Evolutionary conservation across 2,888 invertebrate genomes (phyloP).

Genomic region (Prosapia bicincta): DNA sequence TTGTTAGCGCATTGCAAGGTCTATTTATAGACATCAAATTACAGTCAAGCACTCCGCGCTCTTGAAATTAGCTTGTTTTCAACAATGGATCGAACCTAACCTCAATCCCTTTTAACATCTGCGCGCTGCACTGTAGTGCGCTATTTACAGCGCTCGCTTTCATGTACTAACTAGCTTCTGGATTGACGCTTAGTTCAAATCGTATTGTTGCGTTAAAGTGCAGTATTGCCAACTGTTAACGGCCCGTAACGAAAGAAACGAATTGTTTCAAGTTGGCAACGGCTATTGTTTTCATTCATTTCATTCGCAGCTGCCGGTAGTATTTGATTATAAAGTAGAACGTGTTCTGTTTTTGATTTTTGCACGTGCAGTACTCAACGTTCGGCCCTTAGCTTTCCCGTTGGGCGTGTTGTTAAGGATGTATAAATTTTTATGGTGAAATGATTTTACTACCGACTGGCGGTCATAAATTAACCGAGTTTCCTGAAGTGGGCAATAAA

Average conservation of each 20-base stretch:
- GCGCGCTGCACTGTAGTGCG: background rate
- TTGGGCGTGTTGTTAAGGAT: background rate
- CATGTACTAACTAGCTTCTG: background rate
- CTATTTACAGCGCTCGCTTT: background rate
- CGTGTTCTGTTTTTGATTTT: no score
- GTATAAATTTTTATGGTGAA: background rate
- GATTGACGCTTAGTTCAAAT: background rate
- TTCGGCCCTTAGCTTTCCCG: no score
- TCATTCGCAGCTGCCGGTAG: background rate
- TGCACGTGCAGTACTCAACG: no score
- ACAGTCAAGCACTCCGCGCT: no score
- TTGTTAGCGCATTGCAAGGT: no score
- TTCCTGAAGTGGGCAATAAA: background rate
- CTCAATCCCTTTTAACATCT: background rate
- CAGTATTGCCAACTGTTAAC: background rate
- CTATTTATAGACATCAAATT: no score
- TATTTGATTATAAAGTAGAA: background rate
- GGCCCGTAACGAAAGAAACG: background rate
- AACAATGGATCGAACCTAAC: background rate
- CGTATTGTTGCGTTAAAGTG: background rate
- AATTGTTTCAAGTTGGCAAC: background rate
- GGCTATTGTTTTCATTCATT: background rate
- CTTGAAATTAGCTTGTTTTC: no score
- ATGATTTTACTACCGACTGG: background rate
- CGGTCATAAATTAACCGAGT: background rate